Conservation (phyloP, 2,113 vertebrate genomes). For the Melozone crissalis region DNA sequence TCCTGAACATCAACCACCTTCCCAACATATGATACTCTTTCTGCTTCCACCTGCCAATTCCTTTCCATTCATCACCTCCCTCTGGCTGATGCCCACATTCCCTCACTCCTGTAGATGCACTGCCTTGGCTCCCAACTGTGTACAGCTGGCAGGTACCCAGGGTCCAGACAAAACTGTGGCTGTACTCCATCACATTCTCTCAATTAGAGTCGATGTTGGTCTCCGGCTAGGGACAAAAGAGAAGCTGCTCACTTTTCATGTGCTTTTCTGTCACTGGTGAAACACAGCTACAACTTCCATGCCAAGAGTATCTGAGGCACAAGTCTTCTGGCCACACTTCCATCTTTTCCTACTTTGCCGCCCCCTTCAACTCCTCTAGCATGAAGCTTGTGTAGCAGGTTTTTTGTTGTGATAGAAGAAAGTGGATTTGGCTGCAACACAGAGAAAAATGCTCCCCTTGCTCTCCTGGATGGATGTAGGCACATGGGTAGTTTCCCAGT, state of each 20-base stretch:
- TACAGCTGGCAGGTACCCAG: not conserved
- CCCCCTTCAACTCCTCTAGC: not conserved
- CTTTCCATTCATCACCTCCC: not conserved
- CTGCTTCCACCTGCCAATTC: not conserved
- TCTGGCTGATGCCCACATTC: not conserved
- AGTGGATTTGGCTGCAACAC: not conserved
- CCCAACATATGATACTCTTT: not conserved
- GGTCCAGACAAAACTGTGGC: not conserved
- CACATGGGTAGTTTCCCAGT: not conserved
- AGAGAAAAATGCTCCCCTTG: not conserved
- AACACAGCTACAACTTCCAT: not conserved
- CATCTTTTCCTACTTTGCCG: not conserved
- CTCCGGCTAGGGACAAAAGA: not conserved
- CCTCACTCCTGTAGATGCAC: not conserved
- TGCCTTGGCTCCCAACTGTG: not conserved
- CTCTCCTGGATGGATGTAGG: not conserved
- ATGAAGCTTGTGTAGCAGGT: not conserved
- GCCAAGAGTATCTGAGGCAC: not conserved
- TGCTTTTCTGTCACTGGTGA: not conserved
- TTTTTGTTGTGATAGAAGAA: not conserved
- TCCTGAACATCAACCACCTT: not conserved
- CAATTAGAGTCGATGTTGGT: not conserved
- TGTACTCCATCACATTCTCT: not conserved
- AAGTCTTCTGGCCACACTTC: not conserved
- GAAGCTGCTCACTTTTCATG: not conserved